Evolutionary conservation across 2,113 vertebrate species (phyloP).

Genomic region (Panurus biarmicus): DNA sequence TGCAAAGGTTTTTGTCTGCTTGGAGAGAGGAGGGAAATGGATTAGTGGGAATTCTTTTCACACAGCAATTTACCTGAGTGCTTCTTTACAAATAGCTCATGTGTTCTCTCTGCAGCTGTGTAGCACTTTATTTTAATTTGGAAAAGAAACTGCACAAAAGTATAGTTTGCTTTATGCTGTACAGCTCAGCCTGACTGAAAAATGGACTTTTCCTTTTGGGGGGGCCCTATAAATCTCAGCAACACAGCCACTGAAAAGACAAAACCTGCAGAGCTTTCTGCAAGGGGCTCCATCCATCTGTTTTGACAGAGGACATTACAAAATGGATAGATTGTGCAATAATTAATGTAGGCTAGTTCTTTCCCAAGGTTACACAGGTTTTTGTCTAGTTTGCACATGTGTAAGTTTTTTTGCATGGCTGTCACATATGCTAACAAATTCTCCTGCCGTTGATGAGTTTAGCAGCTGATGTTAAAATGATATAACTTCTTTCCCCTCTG

Average conservation of each 20-base stretch:
- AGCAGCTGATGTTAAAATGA: neutral
- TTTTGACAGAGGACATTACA: neutral
- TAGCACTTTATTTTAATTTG: neutral
- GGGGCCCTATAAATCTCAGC: neutral
- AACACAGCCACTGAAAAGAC: neutral
- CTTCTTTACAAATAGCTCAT: neutral
- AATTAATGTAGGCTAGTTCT: neutral
- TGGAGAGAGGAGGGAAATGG: neutral
- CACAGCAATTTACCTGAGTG: neutral
- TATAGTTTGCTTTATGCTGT: neutral
- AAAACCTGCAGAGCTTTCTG: neutral
- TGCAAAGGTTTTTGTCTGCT: neutral
- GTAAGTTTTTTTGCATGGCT: neutral
- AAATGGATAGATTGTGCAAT: neutral
- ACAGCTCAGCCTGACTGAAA: neutral
- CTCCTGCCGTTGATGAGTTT: neutral
- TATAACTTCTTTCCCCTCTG: neutral
- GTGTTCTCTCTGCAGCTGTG: neutral
- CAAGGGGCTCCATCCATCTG: neutral
- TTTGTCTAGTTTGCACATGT: neutral
- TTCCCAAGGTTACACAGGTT: neutral
- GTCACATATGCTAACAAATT: neutral
- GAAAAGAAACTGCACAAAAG: neutral
- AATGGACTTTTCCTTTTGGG: neutral
- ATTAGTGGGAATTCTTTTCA: neutral